Percentiles rank a stretch among this genome's conserved stretches.
These are phyloP conservation scores for Montipora capitata DNA, from an alignment of 92 coral and sea anemone species.

Conservation along the genomic window DNA sequence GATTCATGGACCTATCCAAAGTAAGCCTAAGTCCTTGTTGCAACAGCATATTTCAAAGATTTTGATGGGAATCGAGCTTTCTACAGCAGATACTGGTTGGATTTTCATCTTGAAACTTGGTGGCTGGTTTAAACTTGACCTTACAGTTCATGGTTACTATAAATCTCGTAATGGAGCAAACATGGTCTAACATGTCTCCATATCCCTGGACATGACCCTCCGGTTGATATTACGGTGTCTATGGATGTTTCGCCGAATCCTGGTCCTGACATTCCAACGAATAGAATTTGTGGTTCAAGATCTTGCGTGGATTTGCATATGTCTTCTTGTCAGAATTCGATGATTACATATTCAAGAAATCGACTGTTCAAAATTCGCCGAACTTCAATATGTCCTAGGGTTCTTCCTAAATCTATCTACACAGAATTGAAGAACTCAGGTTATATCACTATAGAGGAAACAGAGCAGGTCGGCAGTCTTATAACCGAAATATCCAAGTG, in stretches of 20 bases:
- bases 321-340: neutral
- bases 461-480: slow-evolving; percentile 15
- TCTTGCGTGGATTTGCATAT: neutral
- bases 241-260: slow-evolving; percentile 37
- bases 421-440: slow-evolving; percentile 7
- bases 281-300: neutral
- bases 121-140: slow-evolving; percentile 14
- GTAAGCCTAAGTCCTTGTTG: neutral
- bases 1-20: neutral
- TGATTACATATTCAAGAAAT: slow-evolving; percentile 25
- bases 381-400: neutral
- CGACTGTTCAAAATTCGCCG: slow-evolving; percentile 29
- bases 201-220: slow-evolving; percentile 58
- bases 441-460: slow-evolving; percentile 3
- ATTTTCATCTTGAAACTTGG: slow-evolving; percentile 4
- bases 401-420: neutral
- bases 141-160: slow-evolving; percentile 22
- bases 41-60: neutral
- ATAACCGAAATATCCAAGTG: slow-evolving; percentile 4
- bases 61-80: neutral
- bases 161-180: slow-evolving; percentile 23
- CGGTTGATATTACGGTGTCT: slow-evolving; percentile 53
- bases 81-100: slow-evolving; percentile 4
- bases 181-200: slow-evolving; percentile 39
- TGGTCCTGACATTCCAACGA: slow-evolving; percentile 25